A percentile compares a stretch with the other conserved stretches of the same genome.
Conservation (phyloP, 2,113 vertebrate species). For the Callithrix jacchus region DNA sequence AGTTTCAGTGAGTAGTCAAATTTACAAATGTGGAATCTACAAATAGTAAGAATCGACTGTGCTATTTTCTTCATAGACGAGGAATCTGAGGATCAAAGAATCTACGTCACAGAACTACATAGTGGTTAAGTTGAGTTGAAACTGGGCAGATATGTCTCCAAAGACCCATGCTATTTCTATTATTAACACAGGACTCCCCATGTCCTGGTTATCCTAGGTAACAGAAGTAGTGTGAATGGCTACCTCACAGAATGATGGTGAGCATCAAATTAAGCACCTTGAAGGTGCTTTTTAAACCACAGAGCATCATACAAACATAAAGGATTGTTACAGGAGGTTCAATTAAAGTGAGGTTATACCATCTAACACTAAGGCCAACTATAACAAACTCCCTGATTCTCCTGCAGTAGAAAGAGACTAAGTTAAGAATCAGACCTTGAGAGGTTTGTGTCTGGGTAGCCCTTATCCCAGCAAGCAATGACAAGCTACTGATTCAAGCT, state of each 20-base stretch:
- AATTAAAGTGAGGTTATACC: neutral
- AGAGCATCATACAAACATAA: constrained; percentile 27
- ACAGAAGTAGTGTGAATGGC: neutral
- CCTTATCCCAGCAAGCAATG: neutral
- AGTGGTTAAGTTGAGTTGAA: neutral
- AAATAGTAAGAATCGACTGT: neutral
- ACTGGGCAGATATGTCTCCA: neutral
- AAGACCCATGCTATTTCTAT: constrained; percentile 18
- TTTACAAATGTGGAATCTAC: neutral
- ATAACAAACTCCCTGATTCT: neutral
- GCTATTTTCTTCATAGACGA: neutral
- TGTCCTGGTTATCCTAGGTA: neutral
- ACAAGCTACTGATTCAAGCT: neutral
- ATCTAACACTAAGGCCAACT: neutral
- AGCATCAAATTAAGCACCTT: neutral
- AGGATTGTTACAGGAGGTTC: neutral
- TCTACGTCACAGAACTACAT: neutral
- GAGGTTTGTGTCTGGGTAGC: neutral
- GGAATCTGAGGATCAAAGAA: neutral
- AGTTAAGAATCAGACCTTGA: constrained; percentile 12
- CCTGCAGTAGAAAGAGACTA: neutral
- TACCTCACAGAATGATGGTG: neutral
- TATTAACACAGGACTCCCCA: neutral
- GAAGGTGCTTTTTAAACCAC: neutral
- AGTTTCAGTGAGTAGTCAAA: neutral